These are phyloP conservation scores for Clostera curtula DNA, from an alignment of 2,888 invertebrate species.

Conservation along the genomic window DNA sequence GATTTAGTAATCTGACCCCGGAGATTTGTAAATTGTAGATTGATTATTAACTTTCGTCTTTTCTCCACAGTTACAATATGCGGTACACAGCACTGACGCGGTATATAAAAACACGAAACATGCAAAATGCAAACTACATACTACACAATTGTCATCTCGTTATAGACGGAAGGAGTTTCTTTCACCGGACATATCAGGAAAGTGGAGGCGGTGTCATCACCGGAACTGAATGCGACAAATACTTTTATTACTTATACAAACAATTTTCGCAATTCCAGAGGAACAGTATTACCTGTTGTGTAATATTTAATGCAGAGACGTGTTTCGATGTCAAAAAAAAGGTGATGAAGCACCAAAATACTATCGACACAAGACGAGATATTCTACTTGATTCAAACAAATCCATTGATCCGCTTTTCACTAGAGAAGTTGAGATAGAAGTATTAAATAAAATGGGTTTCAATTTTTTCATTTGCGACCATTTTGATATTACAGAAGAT, in stretches of 20 bases:
- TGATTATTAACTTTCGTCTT: neutral
- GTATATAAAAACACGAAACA: conserved; percentile 10
- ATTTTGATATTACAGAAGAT: conserved; percentile 18
- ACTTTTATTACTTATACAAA: conserved; percentile 9
- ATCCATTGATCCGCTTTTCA: conserved; percentile 15
- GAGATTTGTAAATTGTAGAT: too few relatives aligned
- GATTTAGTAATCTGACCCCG: too few relatives aligned
- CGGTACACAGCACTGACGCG: conserved; percentile 9
- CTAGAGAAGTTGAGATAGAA: conserved; percentile 16
- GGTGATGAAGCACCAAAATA: conserved; percentile 9
- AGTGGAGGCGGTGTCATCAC: conserved; percentile 23
- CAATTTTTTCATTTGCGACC: conserved; percentile 25
- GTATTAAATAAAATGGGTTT: conserved; percentile 24
- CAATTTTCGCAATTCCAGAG: conserved; percentile 6
- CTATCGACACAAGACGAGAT: conserved; percentile 3
- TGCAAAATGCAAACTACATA: neutral
- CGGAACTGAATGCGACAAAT: conserved; percentile 18
- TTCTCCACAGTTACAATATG: conserved; percentile 13
- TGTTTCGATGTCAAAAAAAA: conserved; percentile 2
- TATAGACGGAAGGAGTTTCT: conserved; percentile 17
- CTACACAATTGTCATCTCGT: conserved; percentile 12
- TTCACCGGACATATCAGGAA: conserved; percentile 18
- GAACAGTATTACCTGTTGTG: conserved; percentile 9
- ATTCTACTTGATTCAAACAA: neutral
- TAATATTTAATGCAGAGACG: conserved; percentile 17